These are phyloP conservation scores for Pseudonaja textilis DNA, from an alignment of 2,113 vertebrate species.

Conservation along the genomic window DNA sequence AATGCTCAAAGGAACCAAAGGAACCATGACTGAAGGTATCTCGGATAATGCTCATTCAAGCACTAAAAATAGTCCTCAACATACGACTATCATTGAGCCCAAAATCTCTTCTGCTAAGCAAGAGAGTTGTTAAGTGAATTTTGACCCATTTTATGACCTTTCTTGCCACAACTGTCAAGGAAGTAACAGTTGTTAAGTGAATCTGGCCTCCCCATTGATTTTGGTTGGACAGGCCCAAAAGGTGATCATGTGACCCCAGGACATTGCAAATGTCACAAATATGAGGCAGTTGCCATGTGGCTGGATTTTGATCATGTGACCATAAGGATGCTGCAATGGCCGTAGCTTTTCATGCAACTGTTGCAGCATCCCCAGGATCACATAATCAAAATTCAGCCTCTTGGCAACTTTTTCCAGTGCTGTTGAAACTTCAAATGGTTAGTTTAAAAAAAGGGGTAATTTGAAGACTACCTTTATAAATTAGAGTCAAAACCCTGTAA, in stretches of 20 bases:
- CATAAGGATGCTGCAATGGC: background rate
- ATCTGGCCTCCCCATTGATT: background rate
- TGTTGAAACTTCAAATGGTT: background rate
- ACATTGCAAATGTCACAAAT: background rate
- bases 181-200: background rate
- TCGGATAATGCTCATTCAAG: background rate
- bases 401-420: background rate
- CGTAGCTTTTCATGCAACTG: background rate
- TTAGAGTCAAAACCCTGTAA: background rate
- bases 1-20: background rate
- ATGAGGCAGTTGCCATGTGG: background rate
- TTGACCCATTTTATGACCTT: background rate
- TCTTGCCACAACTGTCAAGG: background rate
- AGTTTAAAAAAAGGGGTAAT: background rate
- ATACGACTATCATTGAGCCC: background rate
- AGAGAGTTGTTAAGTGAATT: background rate
- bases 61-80: background rate
- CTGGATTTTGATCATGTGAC: background rate
- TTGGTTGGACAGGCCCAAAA: background rate
- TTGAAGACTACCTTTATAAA: background rate
- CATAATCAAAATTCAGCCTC: background rate
- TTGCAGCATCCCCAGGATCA: background rate
- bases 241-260: background rate
- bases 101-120: background rate
- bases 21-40: background rate